phyloP scores from a whole-genome alignment of 2,797 vertebrate species.

The Acanthis flammea region DNA sequence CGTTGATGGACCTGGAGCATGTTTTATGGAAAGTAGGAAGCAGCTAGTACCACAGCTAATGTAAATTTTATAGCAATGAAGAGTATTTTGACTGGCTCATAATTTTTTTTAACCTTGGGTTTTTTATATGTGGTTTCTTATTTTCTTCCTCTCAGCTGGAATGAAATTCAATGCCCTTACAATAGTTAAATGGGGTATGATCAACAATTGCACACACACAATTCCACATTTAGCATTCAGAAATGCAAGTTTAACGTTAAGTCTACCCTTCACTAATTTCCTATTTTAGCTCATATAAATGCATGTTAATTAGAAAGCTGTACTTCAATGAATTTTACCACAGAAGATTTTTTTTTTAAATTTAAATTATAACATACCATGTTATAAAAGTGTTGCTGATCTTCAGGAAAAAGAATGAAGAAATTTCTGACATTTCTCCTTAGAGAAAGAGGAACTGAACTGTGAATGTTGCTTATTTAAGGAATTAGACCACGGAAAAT shows the following conservation, averaged over 20 bases:
- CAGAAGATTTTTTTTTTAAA: neutral
- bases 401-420: neutral
- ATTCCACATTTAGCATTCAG: neutral
- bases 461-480: neutral
- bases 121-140: neutral
- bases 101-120: neutral
- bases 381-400: neutral
- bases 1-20: neutral
- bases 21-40: neutral
- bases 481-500: neutral
- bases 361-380: neutral
- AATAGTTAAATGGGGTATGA: neutral
- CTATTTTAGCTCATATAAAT: neutral
- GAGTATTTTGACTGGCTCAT: neutral
- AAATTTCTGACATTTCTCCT: neutral
- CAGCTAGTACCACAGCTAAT: neutral
- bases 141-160: neutral
- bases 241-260: neutral
- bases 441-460: neutral
- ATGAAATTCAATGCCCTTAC: neutral
- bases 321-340: neutral
- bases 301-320: neutral
- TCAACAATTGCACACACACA: neutral
- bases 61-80: neutral
- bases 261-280: neutral